These are phyloP conservation scores for Leptocoma aspasia DNA, from an alignment of 2,113 vertebrate genomes.

Conservation along the genomic window DNA sequence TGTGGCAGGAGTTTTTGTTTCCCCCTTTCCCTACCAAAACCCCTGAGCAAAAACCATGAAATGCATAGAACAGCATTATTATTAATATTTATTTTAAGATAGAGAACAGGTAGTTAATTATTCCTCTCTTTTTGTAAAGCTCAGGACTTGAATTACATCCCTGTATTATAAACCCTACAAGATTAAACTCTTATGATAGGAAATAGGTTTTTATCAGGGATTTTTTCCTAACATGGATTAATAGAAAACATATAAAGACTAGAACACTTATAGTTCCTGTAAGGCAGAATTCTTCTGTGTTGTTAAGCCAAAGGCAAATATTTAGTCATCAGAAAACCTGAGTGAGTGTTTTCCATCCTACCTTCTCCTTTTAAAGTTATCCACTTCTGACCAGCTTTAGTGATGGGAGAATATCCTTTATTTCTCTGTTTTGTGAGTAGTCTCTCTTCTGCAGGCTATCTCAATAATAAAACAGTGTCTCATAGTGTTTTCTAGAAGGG, in stretches of 20 bases:
- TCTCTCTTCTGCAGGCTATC: not conserved
- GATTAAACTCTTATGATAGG: not conserved
- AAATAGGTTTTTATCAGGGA: not conserved
- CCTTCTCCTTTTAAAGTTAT: not conserved
- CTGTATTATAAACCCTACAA: not conserved
- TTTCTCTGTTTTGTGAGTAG: not conserved
- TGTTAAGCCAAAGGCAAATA: not conserved
- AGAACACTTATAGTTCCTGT: not conserved
- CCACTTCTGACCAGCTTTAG: not conserved
- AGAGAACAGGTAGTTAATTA: not conserved
- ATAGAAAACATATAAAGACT: not conserved
- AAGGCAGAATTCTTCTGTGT: not conserved
- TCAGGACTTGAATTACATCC: not conserved
- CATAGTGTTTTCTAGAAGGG: not conserved
- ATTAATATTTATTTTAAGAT: not conserved
- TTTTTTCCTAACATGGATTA: not conserved
- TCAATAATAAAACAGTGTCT: not conserved
- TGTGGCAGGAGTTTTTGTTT: not conserved
- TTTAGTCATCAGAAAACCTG: not conserved
- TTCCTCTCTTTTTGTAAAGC: not conserved
- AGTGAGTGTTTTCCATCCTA: not conserved
- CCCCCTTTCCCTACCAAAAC: not conserved
- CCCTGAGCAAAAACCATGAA: accelerated
- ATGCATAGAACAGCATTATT: not conserved
- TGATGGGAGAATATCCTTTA: not conserved